phyloP scores from a whole-genome alignment of 2,888 invertebrate genomes.

The Odontocerum albicorne region DNA sequence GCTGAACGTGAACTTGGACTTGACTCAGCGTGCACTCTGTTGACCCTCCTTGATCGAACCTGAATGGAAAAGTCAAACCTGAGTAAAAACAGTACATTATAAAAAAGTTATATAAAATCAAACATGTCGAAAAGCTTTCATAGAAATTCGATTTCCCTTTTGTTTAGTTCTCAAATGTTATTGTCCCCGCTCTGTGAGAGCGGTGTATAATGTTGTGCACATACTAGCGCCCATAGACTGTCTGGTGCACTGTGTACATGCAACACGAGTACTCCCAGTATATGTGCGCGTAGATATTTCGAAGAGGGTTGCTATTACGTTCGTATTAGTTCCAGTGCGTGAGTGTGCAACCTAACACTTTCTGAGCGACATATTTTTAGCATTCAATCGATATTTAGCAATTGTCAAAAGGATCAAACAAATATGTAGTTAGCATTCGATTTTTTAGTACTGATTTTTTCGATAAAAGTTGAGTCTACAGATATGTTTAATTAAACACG shows the following conservation, averaged over 20 bases:
- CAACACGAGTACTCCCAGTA: not conserved
- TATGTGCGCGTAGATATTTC: constrained; percentile 1
- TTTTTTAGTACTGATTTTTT: no score
- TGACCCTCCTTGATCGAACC: constrained; percentile 10
- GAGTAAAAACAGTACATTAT: no score
- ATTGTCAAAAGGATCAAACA: no score
- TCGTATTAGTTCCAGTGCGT: constrained; percentile 4
- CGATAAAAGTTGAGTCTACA: no score
- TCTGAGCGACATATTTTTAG: no score
- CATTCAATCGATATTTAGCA: no score
- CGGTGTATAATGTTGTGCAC: constrained; percentile 15
- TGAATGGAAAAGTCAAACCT: not conserved
- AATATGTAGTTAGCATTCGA: no score
- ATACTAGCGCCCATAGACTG: constrained; percentile 7
- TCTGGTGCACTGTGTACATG: constrained; percentile 16
- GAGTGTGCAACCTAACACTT: constrained; percentile 3
- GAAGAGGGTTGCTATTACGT: constrained; percentile 10
- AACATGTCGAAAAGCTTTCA: no score
- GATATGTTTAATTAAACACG: no score
- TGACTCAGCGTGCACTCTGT: constrained; percentile 8
- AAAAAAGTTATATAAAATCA: no score
- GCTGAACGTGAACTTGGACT: constrained; percentile 15
- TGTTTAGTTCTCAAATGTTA: not conserved
- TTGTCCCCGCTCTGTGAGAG: not conserved
- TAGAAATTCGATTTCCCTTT: not conserved